Evolutionary conservation across 2,797 vertebrate species (phyloP).

Genomic region (Mus spretus): DNA sequence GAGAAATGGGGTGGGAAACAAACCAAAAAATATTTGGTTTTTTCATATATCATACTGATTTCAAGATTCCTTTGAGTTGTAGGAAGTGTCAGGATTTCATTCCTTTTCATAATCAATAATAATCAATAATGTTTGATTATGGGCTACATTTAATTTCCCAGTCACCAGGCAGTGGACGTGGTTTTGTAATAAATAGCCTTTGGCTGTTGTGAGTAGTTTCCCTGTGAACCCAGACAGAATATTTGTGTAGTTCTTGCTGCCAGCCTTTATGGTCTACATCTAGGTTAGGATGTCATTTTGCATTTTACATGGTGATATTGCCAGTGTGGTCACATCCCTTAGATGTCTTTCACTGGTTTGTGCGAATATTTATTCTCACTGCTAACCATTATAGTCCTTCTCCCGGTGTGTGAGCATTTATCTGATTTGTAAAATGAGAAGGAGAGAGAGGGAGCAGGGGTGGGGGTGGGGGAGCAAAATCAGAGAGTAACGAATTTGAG

Average conservation of each 20-base stretch:
- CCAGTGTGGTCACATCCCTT: neutral
- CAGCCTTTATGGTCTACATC: neutral
- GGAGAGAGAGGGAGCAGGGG: too few species aligned
- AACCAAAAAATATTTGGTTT: neutral
- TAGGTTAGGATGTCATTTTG: neutral
- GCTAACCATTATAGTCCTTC: neutral
- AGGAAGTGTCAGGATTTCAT: neutral
- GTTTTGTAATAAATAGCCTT: neutral
- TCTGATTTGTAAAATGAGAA: neutral
- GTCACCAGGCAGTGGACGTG: neutral
- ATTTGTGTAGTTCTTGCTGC: neutral
- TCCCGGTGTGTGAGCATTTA: neutral
- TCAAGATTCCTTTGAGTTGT: neutral
- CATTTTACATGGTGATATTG: neutral
- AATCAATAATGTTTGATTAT: neutral
- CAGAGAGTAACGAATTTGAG: slow-evolving; percentile 1
- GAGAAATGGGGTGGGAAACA: neutral
- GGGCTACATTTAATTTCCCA: neutral
- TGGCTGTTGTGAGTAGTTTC: neutral
- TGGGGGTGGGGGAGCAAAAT: neutral
- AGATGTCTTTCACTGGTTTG: neutral
- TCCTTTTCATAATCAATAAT: neutral
- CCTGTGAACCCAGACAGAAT: neutral
- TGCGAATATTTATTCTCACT: neutral
- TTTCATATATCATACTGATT: neutral